phyloP scores from a whole-genome alignment of 2,797 vertebrate species.

The Macroramphosus scolopax region DNA sequence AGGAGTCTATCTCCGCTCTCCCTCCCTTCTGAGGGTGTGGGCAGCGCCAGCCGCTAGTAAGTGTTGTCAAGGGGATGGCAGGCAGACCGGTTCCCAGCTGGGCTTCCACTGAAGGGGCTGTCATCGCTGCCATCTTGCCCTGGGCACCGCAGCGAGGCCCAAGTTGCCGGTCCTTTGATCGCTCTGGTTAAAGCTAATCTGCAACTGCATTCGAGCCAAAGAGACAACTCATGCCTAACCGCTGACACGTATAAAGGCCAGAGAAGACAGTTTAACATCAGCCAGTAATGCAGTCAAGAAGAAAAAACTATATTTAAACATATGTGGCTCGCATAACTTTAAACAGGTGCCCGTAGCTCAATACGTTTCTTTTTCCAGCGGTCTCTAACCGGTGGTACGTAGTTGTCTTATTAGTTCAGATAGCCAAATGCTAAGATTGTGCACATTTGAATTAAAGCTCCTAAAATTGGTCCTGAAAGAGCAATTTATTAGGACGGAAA shows the following conservation, averaged over 20 bases:
- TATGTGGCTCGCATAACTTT: conserved; percentile 14
- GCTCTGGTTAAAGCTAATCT: conserved; percentile 49
- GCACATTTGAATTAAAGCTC: too few species aligned
- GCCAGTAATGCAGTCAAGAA: conserved; percentile 14
- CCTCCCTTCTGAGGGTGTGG: conserved; percentile 45
- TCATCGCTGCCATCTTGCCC: conserved; percentile 48
- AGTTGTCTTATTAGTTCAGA: too few species aligned
- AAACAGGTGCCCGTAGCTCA: too few species aligned
- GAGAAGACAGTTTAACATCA: conserved; percentile 26
- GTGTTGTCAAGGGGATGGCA: conserved; percentile 31
- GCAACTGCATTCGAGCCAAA: conserved; percentile 47
- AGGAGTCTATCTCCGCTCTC: conserved; percentile 40
- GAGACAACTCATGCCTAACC: conserved; percentile 43
- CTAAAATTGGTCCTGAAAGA: too few species aligned
- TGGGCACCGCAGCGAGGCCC: conserved; percentile 48
- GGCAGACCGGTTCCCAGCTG: conserved; percentile 61
- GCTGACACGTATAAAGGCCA: conserved; percentile 60
- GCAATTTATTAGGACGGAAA: too few species aligned
- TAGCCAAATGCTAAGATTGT: too few species aligned
- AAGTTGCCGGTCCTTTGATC: conserved; percentile 49
- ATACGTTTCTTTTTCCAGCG: too few species aligned
- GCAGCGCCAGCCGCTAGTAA: conserved; percentile 46
- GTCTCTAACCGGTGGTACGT: too few species aligned
- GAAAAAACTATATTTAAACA: conserved; percentile 31
- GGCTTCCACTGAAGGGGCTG: conserved; percentile 48